Base-by-base conservation (phyloP, 2,888 invertebrate genomes). In the Abscondita cerata region DNA sequence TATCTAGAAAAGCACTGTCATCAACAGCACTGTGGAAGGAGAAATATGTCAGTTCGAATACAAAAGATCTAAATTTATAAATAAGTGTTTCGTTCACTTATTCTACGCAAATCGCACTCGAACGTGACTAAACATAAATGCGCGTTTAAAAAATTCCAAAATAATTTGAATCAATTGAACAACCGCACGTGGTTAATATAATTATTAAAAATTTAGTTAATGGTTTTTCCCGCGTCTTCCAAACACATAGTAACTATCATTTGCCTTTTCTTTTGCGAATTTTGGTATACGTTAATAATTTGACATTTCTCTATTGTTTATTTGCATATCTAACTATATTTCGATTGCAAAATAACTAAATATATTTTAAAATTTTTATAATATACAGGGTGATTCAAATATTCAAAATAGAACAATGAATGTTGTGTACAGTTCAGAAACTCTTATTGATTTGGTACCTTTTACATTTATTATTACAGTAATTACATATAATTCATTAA, bases 1-100 rank as follows among this genome's bases (percentile, higher is more conserved):
- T 68, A 71, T 75, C 74, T 75, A 77, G 76, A 80, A 80, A 78
- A 80, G 81, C 81, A 79, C 80, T 79, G 81, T 81, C 81, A 81
- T 81, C 78, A 75, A 71, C 68, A 46, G 36, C 48, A 48, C 46
- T 52, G 48, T 53, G 58, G 58, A 40, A 62, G 58, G 44, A 44
- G 44, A 18, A 41, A 41, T n/a, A 44, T 19, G 25, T 56, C 50
- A 48, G 52, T 52, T 52, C 44, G 20, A 61, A 61, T 13, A 48
- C 38, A 31, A 31, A 57, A 56, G 52, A 25, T 50, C 61, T 57
- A 57, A 56, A 57, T 57, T 50, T 57, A 51, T 51, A 19, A 34
- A n/a, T 36, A 16, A 34, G 31, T 16, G 15, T 47, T 9, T n/a
- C 11, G n/a, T 36, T 4, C 11, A n/a, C 36, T 19, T 25, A 47